Evolutionary conservation across 2,888 invertebrate genomes (phyloP).

Genomic region (Clusia tigrina): DNA sequence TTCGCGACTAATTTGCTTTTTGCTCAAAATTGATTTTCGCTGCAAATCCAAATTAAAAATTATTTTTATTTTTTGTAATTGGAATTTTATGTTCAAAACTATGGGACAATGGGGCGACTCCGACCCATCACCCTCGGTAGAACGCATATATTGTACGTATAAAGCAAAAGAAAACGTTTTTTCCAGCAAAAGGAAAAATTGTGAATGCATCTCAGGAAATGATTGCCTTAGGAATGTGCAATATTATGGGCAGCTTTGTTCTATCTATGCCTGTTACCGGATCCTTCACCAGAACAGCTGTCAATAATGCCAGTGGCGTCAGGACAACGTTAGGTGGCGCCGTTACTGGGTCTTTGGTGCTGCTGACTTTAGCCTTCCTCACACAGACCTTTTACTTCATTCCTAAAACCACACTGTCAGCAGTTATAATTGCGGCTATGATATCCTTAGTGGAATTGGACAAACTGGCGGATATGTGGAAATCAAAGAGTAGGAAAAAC

Average conservation of each 20-base stretch:
- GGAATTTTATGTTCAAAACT: too few species aligned
- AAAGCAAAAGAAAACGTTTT: too few species aligned
- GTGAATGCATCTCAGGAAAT: conserved; percentile 92
- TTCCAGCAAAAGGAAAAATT: conserved; percentile 75
- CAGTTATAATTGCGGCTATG: conserved; percentile 90
- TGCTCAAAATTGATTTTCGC: not conserved
- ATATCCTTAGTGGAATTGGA: conserved; percentile 79
- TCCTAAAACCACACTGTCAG: conserved; percentile 85
- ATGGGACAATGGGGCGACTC: too few species aligned
- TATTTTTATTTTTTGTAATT: too few species aligned
- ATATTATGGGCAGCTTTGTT: conserved; percentile 82
- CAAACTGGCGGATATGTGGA: conserved; percentile 76
- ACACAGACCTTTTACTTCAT: conserved; percentile 87
- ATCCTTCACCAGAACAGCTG: conserved; percentile 87
- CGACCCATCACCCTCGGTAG: too few species aligned
- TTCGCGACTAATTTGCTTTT: too few species aligned
- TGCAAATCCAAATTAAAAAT: not conserved
- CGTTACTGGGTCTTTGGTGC: conserved; percentile 78
- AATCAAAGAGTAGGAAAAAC: conserved; percentile 73
- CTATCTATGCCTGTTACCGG: conserved; percentile 88
- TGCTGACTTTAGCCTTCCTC: conserved; percentile 81
- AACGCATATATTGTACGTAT: too few species aligned
- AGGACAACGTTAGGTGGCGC: conserved; percentile 83
- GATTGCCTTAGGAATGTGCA: conserved; percentile 84
- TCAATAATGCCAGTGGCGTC: conserved; percentile 91